phyloP scores from a whole-genome alignment of 2,888 invertebrate species.

The Nasonia oneida region DNA sequence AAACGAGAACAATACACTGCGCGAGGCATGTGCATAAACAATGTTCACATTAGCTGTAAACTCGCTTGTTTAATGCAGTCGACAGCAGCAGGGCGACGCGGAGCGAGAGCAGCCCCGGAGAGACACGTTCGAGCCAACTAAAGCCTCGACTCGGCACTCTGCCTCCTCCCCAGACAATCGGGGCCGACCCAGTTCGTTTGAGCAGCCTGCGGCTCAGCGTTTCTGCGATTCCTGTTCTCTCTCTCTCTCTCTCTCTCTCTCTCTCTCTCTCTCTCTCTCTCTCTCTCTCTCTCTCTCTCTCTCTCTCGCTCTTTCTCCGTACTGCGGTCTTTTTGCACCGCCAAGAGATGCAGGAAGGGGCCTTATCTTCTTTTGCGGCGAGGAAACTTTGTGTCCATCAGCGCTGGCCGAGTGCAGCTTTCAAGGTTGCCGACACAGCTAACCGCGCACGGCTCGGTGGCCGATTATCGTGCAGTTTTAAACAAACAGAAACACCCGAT shows the following conservation, averaged over 20 bases:
- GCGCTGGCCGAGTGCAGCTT: too few relatives aligned
- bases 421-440: too few relatives aligned
- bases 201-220: not conserved
- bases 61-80: slow-evolving; percentile 49
- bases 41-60: not conserved
- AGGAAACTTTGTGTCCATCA: too few relatives aligned
- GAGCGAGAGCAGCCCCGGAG: slow-evolving; percentile 13
- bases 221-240: slow-evolving; percentile 27
- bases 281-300: not conserved
- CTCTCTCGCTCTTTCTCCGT: not conserved
- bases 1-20: too few relatives aligned
- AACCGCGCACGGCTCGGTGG: too few relatives aligned
- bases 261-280: not conserved
- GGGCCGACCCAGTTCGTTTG: slow-evolving; percentile 50
- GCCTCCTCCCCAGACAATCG: slow-evolving; percentile 14
- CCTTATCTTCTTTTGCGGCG: not conserved
- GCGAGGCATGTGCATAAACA: too few relatives aligned
- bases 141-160: slow-evolving; percentile 51
- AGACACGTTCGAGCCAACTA: slow-evolving; percentile 50
- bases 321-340: not conserved
- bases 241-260: not conserved
- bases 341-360: not conserved
- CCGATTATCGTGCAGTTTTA: too few relatives aligned
- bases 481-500: too few relatives aligned
- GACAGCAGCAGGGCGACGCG: slow-evolving; percentile 24